These are phyloP conservation scores for Camptogramma bilineatum DNA, from an alignment of 2,888 invertebrate genomes.

Conservation along the genomic window DNA sequence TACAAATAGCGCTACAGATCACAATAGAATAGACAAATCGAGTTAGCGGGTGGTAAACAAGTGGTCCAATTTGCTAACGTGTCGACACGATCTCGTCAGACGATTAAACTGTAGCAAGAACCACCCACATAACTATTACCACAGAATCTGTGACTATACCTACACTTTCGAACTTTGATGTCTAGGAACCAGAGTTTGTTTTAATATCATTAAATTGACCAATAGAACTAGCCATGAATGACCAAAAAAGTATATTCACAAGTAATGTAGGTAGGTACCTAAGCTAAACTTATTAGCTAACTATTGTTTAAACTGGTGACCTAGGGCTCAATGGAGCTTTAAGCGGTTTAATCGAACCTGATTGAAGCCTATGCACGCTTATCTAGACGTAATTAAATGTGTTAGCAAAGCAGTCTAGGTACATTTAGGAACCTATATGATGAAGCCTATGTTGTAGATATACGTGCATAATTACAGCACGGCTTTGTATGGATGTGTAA, in stretches of 20 bases:
- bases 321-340: conserved; percentile 53
- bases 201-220: no score
- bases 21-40: conserved; percentile 53
- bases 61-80: conserved; percentile 64
- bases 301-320: conserved; percentile 8
- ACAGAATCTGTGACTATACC: no score
- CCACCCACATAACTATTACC: no score
- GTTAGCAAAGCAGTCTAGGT: conserved; percentile 15
- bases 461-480: conserved; percentile 50
- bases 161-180: no score
- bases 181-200: no score
- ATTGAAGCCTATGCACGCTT: conserved; percentile 42
- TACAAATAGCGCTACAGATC: conserved; percentile 24
- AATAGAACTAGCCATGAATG: no score
- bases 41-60: conserved; percentile 65
- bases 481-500: conserved; percentile 52
- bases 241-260: no score
- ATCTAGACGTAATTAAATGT: conserved; percentile 30
- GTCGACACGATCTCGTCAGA: conserved; percentile 57
- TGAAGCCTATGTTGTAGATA: conserved; percentile 2
- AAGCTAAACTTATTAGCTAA: background rate
- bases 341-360: conserved; percentile 55
- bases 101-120: conserved; percentile 62
- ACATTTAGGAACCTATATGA: conserved; percentile 8
- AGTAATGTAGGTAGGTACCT: background rate